Conservation (phyloP, 1,140 invertebrate genomes). For the Elysia chlorotica region DNA sequence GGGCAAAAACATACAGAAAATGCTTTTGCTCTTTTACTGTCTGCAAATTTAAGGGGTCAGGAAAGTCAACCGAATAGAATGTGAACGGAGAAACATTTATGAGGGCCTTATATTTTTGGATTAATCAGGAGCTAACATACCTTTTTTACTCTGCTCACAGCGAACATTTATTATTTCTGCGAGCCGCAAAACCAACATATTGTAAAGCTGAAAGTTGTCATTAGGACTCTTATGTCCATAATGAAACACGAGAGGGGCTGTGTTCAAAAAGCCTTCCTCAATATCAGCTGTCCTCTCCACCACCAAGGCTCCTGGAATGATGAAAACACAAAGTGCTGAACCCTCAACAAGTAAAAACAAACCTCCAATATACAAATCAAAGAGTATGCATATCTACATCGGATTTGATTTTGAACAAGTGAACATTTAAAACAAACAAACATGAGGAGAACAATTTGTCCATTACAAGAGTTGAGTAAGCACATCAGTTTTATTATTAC, state of each 20-base stretch:
- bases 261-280: conserved; percentile 77
- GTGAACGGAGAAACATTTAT: not conserved
- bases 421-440: too few species aligned
- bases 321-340: too few species aligned
- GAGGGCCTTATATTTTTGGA: too few species aligned
- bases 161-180: conserved; percentile 85
- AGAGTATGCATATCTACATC: too few species aligned
- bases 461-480: too few species aligned
- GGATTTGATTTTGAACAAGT: too few species aligned
- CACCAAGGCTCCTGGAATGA: conserved; percentile 82
- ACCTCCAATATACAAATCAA: too few species aligned
- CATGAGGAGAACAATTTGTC: too few species aligned
- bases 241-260: conserved; percentile 89
- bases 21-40: not conserved
- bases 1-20: not conserved
- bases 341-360: too few species aligned
- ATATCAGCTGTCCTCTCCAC: conserved; percentile 90
- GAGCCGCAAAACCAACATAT: conserved; percentile 77
- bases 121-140: conserved; percentile 61
- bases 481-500: too few species aligned
- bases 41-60: not conserved
- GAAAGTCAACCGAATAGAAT: not conserved
- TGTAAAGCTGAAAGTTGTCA: conserved; percentile 84
- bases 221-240: conserved; percentile 85
- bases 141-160: conserved; percentile 84